Conservation (phyloP, 2,797 vertebrate genomes). For the Ceryle rudis region DNA sequence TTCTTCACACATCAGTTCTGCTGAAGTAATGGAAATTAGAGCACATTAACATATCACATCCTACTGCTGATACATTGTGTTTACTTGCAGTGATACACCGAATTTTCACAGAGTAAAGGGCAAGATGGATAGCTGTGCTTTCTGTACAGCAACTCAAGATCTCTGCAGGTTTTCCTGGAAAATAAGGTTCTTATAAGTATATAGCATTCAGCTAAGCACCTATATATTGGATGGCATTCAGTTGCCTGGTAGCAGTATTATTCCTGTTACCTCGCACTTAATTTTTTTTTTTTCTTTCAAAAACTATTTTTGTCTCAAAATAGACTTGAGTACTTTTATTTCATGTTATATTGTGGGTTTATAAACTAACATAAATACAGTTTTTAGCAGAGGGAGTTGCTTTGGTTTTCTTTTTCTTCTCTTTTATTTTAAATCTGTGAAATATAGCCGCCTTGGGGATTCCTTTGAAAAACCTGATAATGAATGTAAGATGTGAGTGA, state of each 20-base stretch:
- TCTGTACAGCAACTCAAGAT: background rate
- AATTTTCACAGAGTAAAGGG: background rate
- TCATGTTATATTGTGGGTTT: conserved; percentile 1
- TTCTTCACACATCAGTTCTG: conserved; percentile 69
- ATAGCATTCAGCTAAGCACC: background rate
- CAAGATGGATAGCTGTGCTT: background rate
- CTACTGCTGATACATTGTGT: conserved; percentile 46
- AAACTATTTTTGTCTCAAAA: conserved; percentile 4
- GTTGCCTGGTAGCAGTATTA: background rate
- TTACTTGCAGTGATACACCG: background rate
- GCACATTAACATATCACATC: conserved; percentile 48
- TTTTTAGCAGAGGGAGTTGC: conserved; percentile 19
- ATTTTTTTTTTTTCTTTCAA: conserved; percentile 8
- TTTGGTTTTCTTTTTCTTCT: conserved; percentile 23
- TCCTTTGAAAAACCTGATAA: conserved; percentile 78
- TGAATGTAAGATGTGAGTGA: conserved; percentile 66
- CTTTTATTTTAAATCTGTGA: conserved; percentile 62
- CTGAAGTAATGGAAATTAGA: conserved; percentile 74
- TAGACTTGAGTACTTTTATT: conserved; percentile 34
- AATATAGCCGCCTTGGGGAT: conserved; percentile 67
- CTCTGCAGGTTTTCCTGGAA: background rate
- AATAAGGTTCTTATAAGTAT: background rate
- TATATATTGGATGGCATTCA: background rate
- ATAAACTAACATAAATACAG: conserved; percentile 57
- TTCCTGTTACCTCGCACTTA: conserved; percentile 6